These are phyloP conservation scores for Drosophila guanche DNA, from an alignment of 1,140 invertebrate species.

Conservation along the genomic window DNA sequence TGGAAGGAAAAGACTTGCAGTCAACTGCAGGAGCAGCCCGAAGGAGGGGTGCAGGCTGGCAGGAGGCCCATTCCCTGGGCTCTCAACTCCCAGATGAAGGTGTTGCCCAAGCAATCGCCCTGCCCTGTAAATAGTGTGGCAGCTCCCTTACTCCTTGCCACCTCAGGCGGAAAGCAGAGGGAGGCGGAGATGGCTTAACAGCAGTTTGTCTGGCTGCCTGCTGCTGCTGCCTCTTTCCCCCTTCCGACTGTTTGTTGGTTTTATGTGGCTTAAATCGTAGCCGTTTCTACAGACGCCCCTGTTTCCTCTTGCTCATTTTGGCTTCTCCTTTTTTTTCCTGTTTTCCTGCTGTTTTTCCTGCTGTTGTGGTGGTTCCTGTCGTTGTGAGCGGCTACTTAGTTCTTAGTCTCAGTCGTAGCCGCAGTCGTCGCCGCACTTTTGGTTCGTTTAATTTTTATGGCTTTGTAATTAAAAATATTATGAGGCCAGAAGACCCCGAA, in stretches of 20 bases:
- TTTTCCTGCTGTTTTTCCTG: slow-evolving; percentile 15
- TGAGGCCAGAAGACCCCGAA: slow-evolving; percentile 18
- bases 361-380: slow-evolving; percentile 47
- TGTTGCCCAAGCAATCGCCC: slow-evolving; percentile 62
- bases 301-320: slow-evolving; percentile 27
- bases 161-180: neutral
- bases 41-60: too few relatives aligned
- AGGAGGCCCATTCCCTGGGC: neutral
- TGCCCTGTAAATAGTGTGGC: slow-evolving; percentile 27
- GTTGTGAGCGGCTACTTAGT: slow-evolving; percentile 65
- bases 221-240: neutral
- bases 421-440: slow-evolving; percentile 45
- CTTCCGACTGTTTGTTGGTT: slow-evolving; percentile 46
- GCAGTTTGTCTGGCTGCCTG: slow-evolving; percentile 55
- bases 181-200: neutral
- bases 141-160: slow-evolving; percentile 3
- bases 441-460: slow-evolving; percentile 64
- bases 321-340: neutral
- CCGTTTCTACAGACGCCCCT: slow-evolving; percentile 30
- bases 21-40: slow-evolving; percentile 44
- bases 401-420: slow-evolving; percentile 39
- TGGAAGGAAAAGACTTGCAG: slow-evolving; percentile 42
- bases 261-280: slow-evolving; percentile 71
- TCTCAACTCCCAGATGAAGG: slow-evolving; percentile 29
- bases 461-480: slow-evolving; percentile 74